These are phyloP conservation scores for Panopea generosa DNA, from an alignment of 2,888 invertebrate species.

Conservation along the genomic window DNA sequence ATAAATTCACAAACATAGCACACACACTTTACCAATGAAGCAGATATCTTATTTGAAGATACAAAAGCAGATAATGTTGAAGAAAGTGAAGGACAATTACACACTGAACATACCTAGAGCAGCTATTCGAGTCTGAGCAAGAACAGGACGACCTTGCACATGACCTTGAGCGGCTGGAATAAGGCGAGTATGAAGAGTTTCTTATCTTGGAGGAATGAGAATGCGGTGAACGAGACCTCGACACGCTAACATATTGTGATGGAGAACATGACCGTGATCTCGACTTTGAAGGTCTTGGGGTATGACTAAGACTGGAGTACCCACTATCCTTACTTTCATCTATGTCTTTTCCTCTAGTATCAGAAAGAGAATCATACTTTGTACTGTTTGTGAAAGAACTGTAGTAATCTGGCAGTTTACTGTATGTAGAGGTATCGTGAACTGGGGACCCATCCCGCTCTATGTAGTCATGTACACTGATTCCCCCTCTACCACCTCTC, in stretches of 20 bases:
- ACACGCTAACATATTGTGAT: conserved; percentile 29
- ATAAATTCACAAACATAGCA: too few relatives aligned
- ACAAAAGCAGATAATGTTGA: too few relatives aligned
- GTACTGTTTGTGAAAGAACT: conserved; percentile 83
- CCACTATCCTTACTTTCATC: conserved; percentile 66
- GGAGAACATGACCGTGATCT: conserved; percentile 46
- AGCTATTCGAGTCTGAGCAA: conserved; percentile 37
- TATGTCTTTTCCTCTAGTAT: conserved; percentile 46
- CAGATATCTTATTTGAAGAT: too few relatives aligned
- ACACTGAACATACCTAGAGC: conserved; percentile 21
- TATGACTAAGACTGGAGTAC: conserved; percentile 66
- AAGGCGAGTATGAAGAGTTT: conserved; percentile 59
- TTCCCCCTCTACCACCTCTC: conserved; percentile 44
- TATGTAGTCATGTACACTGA: conserved; percentile 62
- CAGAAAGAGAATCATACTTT: conserved; percentile 72
- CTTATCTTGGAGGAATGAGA: conserved; percentile 21
- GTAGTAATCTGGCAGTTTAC: conserved; percentile 82
- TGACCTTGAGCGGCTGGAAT: conserved; percentile 63
- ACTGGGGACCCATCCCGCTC: conserved; percentile 67
- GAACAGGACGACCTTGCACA: conserved; percentile 60
- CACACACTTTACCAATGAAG: too few relatives aligned
- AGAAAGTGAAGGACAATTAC: too few relatives aligned
- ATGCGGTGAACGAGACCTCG: conserved; percentile 54
- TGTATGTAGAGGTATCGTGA: conserved; percentile 61
- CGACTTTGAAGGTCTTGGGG: conserved; percentile 49